Conservation (phyloP, 2,113 vertebrate genomes). For the Elaphurus davidianus region DNA sequence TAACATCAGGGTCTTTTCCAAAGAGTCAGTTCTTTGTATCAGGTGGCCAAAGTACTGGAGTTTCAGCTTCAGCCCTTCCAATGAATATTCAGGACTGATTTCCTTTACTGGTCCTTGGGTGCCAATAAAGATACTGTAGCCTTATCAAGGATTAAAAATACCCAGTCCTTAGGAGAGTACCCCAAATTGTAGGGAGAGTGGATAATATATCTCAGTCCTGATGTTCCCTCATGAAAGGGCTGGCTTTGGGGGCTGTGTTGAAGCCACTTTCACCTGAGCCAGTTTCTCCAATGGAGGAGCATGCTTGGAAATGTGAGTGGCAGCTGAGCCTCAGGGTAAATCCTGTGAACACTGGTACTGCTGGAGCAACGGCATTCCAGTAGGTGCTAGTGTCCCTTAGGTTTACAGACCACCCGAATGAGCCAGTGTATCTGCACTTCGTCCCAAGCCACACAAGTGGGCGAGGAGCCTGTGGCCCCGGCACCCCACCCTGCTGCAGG, state of each 20-base stretch:
- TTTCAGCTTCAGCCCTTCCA: not conserved
- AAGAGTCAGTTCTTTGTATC: not conserved
- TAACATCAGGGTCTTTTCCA: not conserved
- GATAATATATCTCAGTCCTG: not conserved
- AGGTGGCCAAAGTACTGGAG: not conserved
- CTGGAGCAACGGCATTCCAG: not conserved
- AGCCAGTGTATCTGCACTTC: not conserved
- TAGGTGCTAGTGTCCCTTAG: not conserved
- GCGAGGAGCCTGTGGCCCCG: not conserved
- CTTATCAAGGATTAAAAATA: constrained; percentile 8
- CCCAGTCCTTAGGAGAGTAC: not conserved
- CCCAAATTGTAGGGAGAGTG: not conserved
- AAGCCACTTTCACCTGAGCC: not conserved
- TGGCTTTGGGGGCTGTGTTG: not conserved
- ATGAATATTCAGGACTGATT: not conserved
- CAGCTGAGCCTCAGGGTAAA: not conserved
- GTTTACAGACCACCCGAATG: not conserved
- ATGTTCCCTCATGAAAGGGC: not conserved
- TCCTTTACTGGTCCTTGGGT: not conserved
- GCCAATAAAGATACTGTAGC: not conserved
- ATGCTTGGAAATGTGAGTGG: not conserved
- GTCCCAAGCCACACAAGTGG: not conserved
- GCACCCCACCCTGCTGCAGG: not conserved
- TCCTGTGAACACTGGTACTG: not conserved
- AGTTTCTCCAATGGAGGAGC: not conserved